Base-by-base conservation (phyloP, 2,888 invertebrate species). In the Volucella bombylans region DNA sequence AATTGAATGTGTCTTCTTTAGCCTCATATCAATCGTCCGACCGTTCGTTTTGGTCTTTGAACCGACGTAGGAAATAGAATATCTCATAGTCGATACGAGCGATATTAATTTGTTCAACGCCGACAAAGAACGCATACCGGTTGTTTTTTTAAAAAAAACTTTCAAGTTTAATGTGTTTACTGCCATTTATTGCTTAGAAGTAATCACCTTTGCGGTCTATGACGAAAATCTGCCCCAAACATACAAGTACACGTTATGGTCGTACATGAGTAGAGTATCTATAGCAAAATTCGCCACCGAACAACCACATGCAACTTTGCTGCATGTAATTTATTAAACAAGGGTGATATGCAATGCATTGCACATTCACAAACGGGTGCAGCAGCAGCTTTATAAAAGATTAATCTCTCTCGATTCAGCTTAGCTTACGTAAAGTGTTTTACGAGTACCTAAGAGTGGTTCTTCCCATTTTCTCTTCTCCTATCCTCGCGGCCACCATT, bases 361-460 rank as follows among this genome's bases (percentile, higher is more conserved):
- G 31, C 43, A 38, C 39, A 67, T 45, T 14, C 41, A 31, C 31
- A 61, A 45, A n/a, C 45, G 18, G 50, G 55, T 38, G 45, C 57
- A 69, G 55, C 14, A 14, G 54, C 12, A 59, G 6, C 31, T 31
- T 61, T 52, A 43, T 54, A 52, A 47, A 15, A 49, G 31, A 67
- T 50, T 67, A n/a, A 38, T 14, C 39, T 57, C 39, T 43, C 50
- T 18, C 43, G 6, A 31, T 41, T 54, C 65, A 15, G 23, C 45
- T 38, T 47, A 39, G 18, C 74, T 74, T 74, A 74, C 74, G 65
- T 74, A 74, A 74, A 65, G 23, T 55, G 39, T n/a, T 64, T 39
- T 39, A 54, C 64, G 64, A 69, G n/a, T 15, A 41, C 14, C 49
- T 31, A 41, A 47, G 47, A 39, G 49, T 69, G 47, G 4, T 39